Evolutionary conservation across 2,888 invertebrate species (phyloP), one percentile per base, ranked within the genome.

Genomic region (Agrochola circellaris): DNA sequence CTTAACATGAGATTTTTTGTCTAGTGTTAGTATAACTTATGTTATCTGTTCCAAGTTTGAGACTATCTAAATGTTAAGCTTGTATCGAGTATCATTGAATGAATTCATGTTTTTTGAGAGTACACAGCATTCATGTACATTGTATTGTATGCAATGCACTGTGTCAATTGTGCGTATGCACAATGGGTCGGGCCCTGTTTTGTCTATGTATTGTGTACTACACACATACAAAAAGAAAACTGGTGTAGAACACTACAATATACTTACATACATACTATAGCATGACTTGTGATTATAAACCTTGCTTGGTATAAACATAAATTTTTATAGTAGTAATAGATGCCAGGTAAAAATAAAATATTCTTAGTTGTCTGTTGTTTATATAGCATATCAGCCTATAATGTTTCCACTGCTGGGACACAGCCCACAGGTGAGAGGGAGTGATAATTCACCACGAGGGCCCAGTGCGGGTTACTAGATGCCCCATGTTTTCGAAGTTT

Each of bases 281-380:
- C 73, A 84, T 84, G 81, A 48, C 54, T 77, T 67, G n/a, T 26
- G 62, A 74, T 60, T 45, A 26, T 77, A 68, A 81, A 81, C 77
- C 69, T 84, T 84, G 71, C 26, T 26, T 60, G 30, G 1, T 60
- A 51, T 26, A 54, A 70, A 62, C 23, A 73, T 78, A 15, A 60
- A 48, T 62, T 70, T 62, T 67, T 9, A 62, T 77, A 58, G 61
- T 20, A 9, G 26, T 30, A 26, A 11, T 48, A 38, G 1, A 30
- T 26, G 15, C 4, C 15, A 30, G 9, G 9, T 20, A 30, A 61
- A 23, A 58, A 73, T 72, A 20, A 58, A 48, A 72, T 45, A 34
- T 34, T 45, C 58, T n/a, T 6, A n/a, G 13, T 13, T 42, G 15
- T 20, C 2, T 30, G 11, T 5, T 56, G 42, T n/a, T 26, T 9